Evolutionary conservation across 2,797 vertebrate species (phyloP), one percentile per base, ranked within the genome.

Genomic region (Lagodon rhomboides): DNA sequence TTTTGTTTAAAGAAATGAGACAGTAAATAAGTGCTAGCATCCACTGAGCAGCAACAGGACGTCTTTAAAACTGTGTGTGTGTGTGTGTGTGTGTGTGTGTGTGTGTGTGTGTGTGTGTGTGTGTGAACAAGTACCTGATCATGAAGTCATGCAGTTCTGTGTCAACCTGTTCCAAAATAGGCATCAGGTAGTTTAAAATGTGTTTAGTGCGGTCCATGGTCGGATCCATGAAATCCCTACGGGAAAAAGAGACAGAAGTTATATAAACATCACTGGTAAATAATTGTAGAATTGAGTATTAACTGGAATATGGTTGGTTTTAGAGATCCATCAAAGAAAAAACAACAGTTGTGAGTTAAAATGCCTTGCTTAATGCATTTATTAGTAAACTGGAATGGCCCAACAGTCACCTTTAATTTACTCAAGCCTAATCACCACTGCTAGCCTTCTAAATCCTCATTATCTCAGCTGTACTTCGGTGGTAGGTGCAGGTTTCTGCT

Each of bases 151-250:
- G 94, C 0, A 97, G 91, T 6, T 93, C 94, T 34, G 67, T 59
- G 75, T 96, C 95, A 9, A 96, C 95, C 60, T 93, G 93, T 62
- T 96, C 94, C 84, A 97, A 86, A 64, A 97, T 93, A 4, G 96
- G 96, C 96, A 97, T 96, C 86, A 97, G 89, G 79, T 96, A 96
- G 87, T 96, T 96, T 66, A 97, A 91, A 74, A 97, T 96, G 83
- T 96, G 96, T 76, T 96, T 96, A 11, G 96, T 97, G 80, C 94
- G 95, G 91, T 97, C 96, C 96, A 97, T 96, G 34, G 96, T 97
- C 17, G 95, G 95, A 85, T 97, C 96, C 96, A 97, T 97, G 81
- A 97, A 97, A 85, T 97, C 96, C 90, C 96, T 97, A 69, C 17
- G 70, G 20, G 51, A 16, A 62, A 9, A 79, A 23, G 74, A 15